Base-by-base conservation (phyloP, 2,113 vertebrate species). In the Ceuthmochares aereus region DNA sequence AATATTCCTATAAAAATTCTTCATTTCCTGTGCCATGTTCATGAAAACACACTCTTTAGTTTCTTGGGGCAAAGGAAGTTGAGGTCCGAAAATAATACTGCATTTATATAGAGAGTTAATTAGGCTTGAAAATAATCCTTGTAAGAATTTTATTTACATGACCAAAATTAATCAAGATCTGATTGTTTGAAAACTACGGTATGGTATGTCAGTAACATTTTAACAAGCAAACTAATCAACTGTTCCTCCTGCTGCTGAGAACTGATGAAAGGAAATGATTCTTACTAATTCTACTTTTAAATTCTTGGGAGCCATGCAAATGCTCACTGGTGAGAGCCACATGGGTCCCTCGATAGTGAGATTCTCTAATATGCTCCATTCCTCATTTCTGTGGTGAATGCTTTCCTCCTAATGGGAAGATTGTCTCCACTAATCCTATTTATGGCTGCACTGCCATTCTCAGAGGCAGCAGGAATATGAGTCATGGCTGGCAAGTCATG, bases 141-240 rank as follows among this genome's bases (percentile, higher is more conserved):
- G 43, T 84, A 95, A 78, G 66, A 69, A 25, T 54, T 84, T 78
- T 93, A 89, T 97, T 93, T 92, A 87, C 77, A 92, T n/a, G 52
- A 91, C 34, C 77, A 92, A 89, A 93, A 81, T 89, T 76, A 92
- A 96, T 95, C 91, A 95, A 92, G 91, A 47, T 84, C 64, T 56
- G 73, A 93, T 95, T 96, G 64, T 97, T 92, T 87, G 49, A 96
- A 95, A 84, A 84, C 86, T 78, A 37, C 27, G 75, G 32, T 60
- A 51, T 29, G 58, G 40, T 90, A 89, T 69, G 56, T 87, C 74
- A 91, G 22, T 94, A 95, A 64, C 37, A 75, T 32, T 93, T 75
- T 34, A 87, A 95, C 89, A 97, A 94, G 84, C 49, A 85, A 82
- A 79, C 77, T 91, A 95, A 95, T 95, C 89, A 94, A 37, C 56